Evolutionary conservation across 2,113 vertebrate genomes (phyloP).

Genomic region (Hippocampus abdominalis): DNA sequence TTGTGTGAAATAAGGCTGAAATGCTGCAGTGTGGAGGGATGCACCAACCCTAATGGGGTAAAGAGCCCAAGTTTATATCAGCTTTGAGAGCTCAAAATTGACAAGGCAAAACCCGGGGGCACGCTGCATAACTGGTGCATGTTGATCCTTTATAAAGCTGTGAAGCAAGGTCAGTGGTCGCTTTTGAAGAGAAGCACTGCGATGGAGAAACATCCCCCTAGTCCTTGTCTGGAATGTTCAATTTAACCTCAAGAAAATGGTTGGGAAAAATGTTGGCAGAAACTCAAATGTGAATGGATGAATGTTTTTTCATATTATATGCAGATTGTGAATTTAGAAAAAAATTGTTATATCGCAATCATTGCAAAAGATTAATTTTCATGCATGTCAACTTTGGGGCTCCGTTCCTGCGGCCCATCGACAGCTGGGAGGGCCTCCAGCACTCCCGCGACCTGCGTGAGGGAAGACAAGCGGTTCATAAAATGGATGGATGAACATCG

Average conservation of each 20-base stretch:
- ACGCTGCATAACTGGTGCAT: not conserved
- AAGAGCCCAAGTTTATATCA: not conserved
- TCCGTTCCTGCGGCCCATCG: no score
- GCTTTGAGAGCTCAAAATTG: not conserved
- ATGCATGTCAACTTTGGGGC: no score
- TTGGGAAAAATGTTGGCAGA: not conserved
- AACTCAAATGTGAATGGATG: not conserved
- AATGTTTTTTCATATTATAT: not conserved
- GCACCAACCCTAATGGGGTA: not conserved
- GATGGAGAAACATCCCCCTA: not conserved
- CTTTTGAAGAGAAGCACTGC: not conserved
- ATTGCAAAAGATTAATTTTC: no score
- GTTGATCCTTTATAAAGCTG: not conserved
- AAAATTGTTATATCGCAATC: no score
- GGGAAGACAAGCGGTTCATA: no score
- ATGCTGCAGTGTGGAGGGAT: not conserved
- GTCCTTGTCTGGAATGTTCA: no score
- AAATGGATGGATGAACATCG: no score
- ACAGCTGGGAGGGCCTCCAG: no score
- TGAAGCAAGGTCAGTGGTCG: not conserved
- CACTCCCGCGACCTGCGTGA: no score
- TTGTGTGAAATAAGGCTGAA: slow-evolving; percentile 2
- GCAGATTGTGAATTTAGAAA: no score
- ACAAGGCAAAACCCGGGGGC: not conserved
- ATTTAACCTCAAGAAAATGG: no score